phyloP scores from a whole-genome alignment of 2,888 invertebrate genomes.

The Lepidocyrtoides sp. region DNA sequence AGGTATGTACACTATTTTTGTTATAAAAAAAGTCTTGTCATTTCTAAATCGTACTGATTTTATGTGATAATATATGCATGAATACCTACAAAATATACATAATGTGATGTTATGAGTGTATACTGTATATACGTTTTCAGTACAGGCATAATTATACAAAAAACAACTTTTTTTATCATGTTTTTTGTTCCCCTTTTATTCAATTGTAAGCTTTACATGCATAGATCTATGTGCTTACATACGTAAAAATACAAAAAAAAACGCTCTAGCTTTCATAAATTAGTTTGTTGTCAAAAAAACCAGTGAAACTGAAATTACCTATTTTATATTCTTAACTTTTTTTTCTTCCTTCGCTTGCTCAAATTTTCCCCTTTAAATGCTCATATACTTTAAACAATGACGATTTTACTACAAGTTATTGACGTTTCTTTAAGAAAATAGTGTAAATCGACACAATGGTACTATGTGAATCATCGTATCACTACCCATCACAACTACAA shows the following conservation, averaged over 20 bases:
- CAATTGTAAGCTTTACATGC: background rate
- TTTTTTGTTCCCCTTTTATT: background rate
- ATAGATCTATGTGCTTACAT: too few species aligned
- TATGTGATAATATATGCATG: slow-evolving; percentile 41
- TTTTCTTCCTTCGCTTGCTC: too few species aligned
- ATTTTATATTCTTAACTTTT: too few species aligned
- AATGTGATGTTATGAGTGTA: too few species aligned
- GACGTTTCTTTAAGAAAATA: background rate
- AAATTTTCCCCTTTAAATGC: too few species aligned
- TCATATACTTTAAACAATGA: too few species aligned
- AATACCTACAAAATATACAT: background rate
- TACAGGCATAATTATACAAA: background rate
- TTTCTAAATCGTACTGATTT: slow-evolving; percentile 66
- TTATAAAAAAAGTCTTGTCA: slow-evolving; percentile 51
- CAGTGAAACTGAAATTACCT: too few species aligned
- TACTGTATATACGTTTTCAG: too few species aligned
- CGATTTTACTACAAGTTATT: background rate
- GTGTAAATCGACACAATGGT: slow-evolving; percentile 11
- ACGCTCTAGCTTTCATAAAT: background rate
- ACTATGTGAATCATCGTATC: background rate
- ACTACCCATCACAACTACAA: slow-evolving; percentile 29
- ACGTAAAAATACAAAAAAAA: too few species aligned
- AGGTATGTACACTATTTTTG: background rate
- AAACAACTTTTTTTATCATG: background rate
- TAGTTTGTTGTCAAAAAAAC: background rate